phyloP scores from a whole-genome alignment of 2,113 vertebrate species.

The Rhea pennata region DNA sequence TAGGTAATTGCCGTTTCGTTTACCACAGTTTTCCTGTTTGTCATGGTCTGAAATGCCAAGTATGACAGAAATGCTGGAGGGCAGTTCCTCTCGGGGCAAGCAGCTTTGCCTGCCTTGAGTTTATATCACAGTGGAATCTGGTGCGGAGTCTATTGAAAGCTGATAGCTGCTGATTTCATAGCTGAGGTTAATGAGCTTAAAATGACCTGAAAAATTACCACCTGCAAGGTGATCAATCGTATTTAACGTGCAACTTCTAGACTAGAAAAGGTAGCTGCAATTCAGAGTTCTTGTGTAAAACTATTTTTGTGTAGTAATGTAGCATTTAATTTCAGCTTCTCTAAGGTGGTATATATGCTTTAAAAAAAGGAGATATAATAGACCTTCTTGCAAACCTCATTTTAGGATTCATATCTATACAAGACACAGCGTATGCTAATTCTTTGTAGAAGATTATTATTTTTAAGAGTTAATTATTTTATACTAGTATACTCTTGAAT shows the following conservation, averaged over 20 bases:
- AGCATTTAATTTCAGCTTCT: not conserved
- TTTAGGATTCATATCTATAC: not conserved
- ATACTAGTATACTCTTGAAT: not conserved
- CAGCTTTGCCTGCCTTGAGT: not conserved
- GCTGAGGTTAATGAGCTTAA: not conserved
- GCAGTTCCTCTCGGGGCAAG: not conserved
- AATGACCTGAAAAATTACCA: not conserved
- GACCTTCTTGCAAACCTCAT: not conserved
- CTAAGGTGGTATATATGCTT: not conserved
- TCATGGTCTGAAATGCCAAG: not conserved
- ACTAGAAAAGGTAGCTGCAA: not conserved
- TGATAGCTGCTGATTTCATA: not conserved
- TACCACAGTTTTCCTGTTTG: not conserved
- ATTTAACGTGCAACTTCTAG: not conserved
- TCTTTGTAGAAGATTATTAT: not conserved
- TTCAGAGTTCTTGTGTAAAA: not conserved
- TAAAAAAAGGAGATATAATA: not conserved
- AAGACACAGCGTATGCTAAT: not conserved
- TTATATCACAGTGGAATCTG: not conserved
- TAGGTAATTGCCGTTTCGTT: not conserved
- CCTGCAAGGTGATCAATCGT: not conserved
- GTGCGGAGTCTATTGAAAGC: not conserved
- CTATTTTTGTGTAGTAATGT: not conserved
- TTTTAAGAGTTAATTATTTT: not conserved
- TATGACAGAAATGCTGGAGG: conserved; percentile 33